Percentiles rank a stretch among this genome's conserved stretches.
phyloP scores from a whole-genome alignment of 2,888 invertebrate genomes.

The Formica aserva region DNA sequence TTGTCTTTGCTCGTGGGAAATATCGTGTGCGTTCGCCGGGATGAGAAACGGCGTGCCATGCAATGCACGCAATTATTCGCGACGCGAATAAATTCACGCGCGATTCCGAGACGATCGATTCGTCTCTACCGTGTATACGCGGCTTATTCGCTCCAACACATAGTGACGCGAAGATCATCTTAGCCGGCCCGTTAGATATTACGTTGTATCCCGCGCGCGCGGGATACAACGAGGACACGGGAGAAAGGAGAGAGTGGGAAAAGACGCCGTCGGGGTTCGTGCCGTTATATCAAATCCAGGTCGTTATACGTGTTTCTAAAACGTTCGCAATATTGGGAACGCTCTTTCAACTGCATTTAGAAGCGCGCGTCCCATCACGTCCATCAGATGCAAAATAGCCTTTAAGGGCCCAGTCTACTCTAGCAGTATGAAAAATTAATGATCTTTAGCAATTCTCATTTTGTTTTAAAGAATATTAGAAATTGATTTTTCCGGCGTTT shows the following conservation, averaged over 20 bases:
- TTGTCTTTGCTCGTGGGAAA: slow-evolving; percentile 35
- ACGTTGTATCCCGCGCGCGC: slow-evolving; percentile 53
- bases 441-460: too few species aligned
- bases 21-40: background rate
- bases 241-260: slow-evolving; percentile 60
- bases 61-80: slow-evolving; percentile 36
- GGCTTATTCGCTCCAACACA: slow-evolving; percentile 5
- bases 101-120: slow-evolving; percentile 33
- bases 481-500: too few species aligned
- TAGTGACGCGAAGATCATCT: slow-evolving; percentile 31
- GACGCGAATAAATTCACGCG: slow-evolving; percentile 39
- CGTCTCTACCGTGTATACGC: slow-evolving; percentile 21
- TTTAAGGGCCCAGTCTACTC: too few species aligned
- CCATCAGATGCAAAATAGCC: background rate
- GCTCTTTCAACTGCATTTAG: slow-evolving; percentile 58
- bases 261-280: slow-evolving; percentile 59
- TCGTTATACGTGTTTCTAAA: slow-evolving; percentile 70
- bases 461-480: too few species aligned
- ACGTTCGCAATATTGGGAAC: slow-evolving; percentile 64
- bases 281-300: slow-evolving; percentile 79
- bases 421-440: too few species aligned
- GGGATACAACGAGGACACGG: slow-evolving; percentile 37
- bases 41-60: slow-evolving; percentile 25
- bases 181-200: slow-evolving; percentile 74
- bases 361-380: background rate